phyloP scores from a whole-genome alignment of 2,888 invertebrate species.

The Leptothorax acervorum region DNA sequence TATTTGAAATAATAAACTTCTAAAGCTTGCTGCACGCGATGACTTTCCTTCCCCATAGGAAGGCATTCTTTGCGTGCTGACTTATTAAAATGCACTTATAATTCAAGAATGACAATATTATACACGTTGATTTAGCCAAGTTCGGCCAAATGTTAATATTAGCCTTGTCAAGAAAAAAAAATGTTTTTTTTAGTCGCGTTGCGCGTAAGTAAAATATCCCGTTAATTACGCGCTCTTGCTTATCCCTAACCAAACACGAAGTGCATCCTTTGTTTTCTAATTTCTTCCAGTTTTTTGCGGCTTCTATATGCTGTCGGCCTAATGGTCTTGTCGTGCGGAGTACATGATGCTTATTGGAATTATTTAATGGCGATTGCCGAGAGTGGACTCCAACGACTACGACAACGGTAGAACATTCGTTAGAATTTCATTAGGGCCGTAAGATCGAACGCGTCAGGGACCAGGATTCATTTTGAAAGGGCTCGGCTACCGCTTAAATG shows the following conservation, averaged over 20 bases:
- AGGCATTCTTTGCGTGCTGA: background rate
- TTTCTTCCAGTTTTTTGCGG: background rate
- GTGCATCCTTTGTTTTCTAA: slow-evolving; percentile 19
- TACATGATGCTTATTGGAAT: slow-evolving; percentile 64
- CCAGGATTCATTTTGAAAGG: slow-evolving; percentile 65
- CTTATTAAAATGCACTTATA: slow-evolving; percentile 6
- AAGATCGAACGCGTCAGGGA: slow-evolving; percentile 61
- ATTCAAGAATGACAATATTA: background rate
- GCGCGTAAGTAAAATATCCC: slow-evolving; percentile 54
- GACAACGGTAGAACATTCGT: slow-evolving; percentile 68
- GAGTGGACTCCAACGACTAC: slow-evolving; percentile 47
- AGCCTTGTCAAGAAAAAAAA: background rate
- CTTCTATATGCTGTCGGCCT: slow-evolving; percentile 26
- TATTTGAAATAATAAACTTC: background rate
- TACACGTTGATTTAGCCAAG: background rate
- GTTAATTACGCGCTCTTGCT: slow-evolving; percentile 64
- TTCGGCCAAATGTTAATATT: slow-evolving; percentile 10
- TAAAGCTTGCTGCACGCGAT: background rate
- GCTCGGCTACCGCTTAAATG: background rate
- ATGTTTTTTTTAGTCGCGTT: background rate
- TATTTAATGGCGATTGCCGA: slow-evolving; percentile 71
- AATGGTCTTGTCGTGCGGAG: slow-evolving; percentile 39
- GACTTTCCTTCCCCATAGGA: background rate
- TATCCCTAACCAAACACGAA: slow-evolving; percentile 56
- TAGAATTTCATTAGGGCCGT: slow-evolving; percentile 77